Evolutionary conservation across 2,888 invertebrate genomes (phyloP).

Genomic region (Leptinotarsa rubiginosa): DNA sequence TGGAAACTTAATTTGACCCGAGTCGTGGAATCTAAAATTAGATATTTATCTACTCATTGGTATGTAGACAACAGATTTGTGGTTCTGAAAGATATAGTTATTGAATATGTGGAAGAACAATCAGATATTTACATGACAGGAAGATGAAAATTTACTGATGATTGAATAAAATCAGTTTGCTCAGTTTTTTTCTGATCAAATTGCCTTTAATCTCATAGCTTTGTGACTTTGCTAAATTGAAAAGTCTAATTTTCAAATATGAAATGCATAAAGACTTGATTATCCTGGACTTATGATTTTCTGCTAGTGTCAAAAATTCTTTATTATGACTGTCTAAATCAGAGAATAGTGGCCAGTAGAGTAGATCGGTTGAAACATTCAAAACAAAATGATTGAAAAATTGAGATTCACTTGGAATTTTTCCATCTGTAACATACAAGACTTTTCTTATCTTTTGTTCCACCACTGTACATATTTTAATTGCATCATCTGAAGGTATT

Average conservation of each 20-base stretch:
- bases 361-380: conserved; percentile 11
- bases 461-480: conserved; percentile 15
- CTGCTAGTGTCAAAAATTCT: conserved; percentile 22
- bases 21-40: background rate
- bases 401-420: conserved; percentile 9
- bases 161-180: conserved; percentile 24
- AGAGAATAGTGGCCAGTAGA: conserved; percentile 15
- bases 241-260: conserved; percentile 26
- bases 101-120: conserved; percentile 7
- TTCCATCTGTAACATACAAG: conserved; percentile 14
- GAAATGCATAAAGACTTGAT: conserved; percentile 23
- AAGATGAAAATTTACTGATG: conserved; percentile 19
- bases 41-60: background rate
- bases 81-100: background rate
- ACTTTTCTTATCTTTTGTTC: conserved; percentile 10
- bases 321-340: conserved; percentile 19
- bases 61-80: background rate
- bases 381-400: conserved; percentile 18
- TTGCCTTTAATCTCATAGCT: conserved; percentile 19
- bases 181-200: conserved; percentile 23
- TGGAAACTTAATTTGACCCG: conserved; percentile 11
- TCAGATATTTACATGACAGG: background rate
- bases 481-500: conserved; percentile 15
- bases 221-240: conserved; percentile 24
- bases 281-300: conserved; percentile 20